Base-by-base conservation (phyloP, 2,113 vertebrate species). In the Apodemus sylvaticus region DNA sequence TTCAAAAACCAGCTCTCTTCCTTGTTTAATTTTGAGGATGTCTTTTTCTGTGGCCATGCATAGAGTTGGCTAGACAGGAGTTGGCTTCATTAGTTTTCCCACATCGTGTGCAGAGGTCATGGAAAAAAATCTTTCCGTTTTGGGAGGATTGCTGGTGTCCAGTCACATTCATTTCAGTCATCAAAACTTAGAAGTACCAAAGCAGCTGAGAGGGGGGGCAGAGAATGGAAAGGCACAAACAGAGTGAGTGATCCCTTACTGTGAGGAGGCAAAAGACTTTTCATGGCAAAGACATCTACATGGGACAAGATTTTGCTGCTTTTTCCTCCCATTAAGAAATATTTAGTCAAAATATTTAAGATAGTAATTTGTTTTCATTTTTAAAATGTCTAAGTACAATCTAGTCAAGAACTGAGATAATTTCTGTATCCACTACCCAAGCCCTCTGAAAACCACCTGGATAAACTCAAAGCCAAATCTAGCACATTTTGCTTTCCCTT, bases 391-490 rank as follows among this genome's bases (percentile, higher is more conserved):
- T 58, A 83, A 88, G 60, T 94, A 20, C 60, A 70, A 83, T 78
- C 42, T 48, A 85, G 48, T 94, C 58, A 82, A 94, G 55, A 93
- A 79, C 16, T 95, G 87, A 95, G 68, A 94, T 83, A 60, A 90
- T 82, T 89, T 94, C 92, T 90, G 6, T 7, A 2, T 81, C 92
- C 77, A 78, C 34, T 74, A 94, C 85, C n/a, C 66, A 90, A 94
- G 58, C 34, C 74, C 70, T 97, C 89, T 96, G 89, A 77, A 89
- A 93, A 79, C 79, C 81, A 96, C 96, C 73, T 94, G 94, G 87
- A 55, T 94, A 92, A 95, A 86, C 79, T 97, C 92, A 94, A 94
- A 94, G 82, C 90, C 93, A 95, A 86, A 48, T 91, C 95, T 96
- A 89, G 71, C 90, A 95, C 19, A 0, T 97, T 96, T 83, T 93